Percentiles rank a stretch among this genome's conserved stretches.
These are phyloP conservation scores for Diplolepis rosae DNA, from an alignment of 2,888 invertebrate genomes.

Conservation along the genomic window DNA sequence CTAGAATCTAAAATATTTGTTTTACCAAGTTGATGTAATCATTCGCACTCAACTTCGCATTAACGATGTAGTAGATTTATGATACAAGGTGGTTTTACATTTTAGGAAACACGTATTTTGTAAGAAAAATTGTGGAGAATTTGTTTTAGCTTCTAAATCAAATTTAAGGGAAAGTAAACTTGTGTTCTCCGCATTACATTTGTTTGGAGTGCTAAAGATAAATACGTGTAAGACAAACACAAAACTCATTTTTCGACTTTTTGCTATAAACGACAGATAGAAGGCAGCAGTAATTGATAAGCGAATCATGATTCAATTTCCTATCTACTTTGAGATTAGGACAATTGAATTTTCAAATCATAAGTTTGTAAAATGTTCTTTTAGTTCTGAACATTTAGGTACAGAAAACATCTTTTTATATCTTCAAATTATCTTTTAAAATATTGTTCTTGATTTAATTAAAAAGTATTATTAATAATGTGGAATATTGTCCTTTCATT, in stretches of 20 bases:
- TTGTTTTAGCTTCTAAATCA: too few relatives aligned
- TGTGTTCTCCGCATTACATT: constrained; percentile 11
- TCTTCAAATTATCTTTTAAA: too few relatives aligned
- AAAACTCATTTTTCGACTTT: not conserved
- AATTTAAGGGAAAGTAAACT: not conserved
- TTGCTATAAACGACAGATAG: not conserved
- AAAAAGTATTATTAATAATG: too few relatives aligned
- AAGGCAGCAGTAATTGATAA: not conserved
- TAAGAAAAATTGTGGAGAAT: not conserved
- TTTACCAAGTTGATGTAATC: constrained; percentile 1
- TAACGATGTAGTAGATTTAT: not conserved
- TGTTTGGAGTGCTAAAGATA: not conserved
- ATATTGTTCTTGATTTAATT: too few relatives aligned
- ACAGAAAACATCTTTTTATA: too few relatives aligned
- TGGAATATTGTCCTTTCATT: too few relatives aligned
- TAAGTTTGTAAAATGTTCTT: too few relatives aligned
- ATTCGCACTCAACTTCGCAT: not conserved
- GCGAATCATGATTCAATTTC: too few relatives aligned
- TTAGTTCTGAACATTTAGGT: too few relatives aligned
- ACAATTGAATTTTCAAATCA: not conserved
- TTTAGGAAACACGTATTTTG: not conserved
- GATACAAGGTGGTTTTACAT: not conserved
- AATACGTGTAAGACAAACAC: constrained; percentile 5
- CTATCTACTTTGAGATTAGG: not conserved
- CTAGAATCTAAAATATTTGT: constrained; percentile 8